phyloP scores from a whole-genome alignment of 2,797 vertebrate genomes.

The Coregonus suidteri region DNA sequence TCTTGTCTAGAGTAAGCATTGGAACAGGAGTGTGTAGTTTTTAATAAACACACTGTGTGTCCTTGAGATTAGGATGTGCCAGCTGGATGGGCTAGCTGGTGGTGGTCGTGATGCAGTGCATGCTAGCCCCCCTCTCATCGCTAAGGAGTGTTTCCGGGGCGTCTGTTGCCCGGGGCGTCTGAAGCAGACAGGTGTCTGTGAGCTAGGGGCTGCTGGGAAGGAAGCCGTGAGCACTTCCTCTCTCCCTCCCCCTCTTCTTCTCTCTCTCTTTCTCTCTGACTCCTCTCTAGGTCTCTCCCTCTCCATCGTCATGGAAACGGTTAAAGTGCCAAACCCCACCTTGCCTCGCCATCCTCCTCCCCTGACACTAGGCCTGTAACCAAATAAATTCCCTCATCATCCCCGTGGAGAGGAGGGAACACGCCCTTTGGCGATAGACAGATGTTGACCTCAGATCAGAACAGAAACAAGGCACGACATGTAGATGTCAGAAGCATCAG shows the following conservation, averaged over 20 bases:
- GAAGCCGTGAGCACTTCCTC: slow-evolving; percentile 32
- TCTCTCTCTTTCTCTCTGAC: background rate
- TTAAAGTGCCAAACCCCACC: background rate
- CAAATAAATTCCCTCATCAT: background rate
- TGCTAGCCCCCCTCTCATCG: slow-evolving; percentile 2
- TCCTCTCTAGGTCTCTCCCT: background rate
- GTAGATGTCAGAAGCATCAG: background rate
- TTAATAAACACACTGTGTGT: background rate
- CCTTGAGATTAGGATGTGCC: slow-evolving; percentile 11
- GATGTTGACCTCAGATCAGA: background rate
- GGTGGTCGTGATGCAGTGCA: slow-evolving; percentile 27
- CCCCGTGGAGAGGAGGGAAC: slow-evolving; percentile 1
- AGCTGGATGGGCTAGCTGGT: slow-evolving; percentile 20
- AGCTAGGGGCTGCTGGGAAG: slow-evolving; percentile 16
- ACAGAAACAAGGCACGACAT: background rate
- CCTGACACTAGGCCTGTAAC: background rate
- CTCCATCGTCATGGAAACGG: background rate
- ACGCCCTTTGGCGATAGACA: slow-evolving; percentile 13
- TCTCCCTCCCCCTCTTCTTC: background rate
- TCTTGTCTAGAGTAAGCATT: slow-evolving; percentile 46
- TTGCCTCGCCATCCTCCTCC: background rate
- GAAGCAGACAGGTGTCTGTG: slow-evolving; percentile 49
- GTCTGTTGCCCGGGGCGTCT: slow-evolving; percentile 46
- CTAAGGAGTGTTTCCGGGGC: slow-evolving; percentile 39
- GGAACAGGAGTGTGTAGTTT: background rate